phyloP scores from a whole-genome alignment of 1,140 invertebrate genomes.

The Octopus bimaculoides region DNA sequence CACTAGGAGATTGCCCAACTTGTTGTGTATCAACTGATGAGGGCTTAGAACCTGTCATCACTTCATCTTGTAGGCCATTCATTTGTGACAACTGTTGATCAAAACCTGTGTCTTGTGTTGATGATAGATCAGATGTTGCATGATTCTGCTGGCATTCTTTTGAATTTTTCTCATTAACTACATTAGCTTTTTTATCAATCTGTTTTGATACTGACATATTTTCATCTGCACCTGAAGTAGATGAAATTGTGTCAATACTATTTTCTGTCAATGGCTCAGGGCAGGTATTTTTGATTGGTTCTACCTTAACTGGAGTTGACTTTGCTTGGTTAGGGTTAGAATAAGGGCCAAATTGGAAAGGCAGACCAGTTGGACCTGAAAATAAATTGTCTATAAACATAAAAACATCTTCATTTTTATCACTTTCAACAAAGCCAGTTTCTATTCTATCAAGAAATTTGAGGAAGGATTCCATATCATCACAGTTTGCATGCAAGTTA shows the following conservation, averaged over 20 bases:
- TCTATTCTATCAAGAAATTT: not conserved
- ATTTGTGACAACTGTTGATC: not conserved
- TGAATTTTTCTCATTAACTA: too few species aligned
- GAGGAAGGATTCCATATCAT: not conserved
- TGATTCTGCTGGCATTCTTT: too few species aligned
- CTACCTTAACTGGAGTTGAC: not conserved
- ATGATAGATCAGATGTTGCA: too few species aligned
- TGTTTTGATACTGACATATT: not conserved
- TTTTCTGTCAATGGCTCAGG: not conserved
- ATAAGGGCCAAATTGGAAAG: not conserved
- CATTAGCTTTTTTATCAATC: too few species aligned
- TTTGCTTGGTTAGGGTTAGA: not conserved
- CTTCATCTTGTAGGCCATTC: not conserved
- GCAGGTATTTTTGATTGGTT: not conserved
- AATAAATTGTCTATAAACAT: slow-evolving; percentile 1
- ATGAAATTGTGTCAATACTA: not conserved
- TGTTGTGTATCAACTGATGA: not conserved
- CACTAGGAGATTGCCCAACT: not conserved
- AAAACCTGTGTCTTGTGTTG: too few species aligned
- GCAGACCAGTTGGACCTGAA: not conserved
- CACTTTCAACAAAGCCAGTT: not conserved
- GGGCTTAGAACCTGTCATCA: not conserved
- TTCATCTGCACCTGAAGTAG: not conserved
- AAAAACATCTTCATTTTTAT: not conserved
- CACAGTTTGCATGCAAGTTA: not conserved